Evolutionary conservation across 1,140 invertebrate genomes (phyloP).

Genomic region (Sycophaga agraensis): DNA sequence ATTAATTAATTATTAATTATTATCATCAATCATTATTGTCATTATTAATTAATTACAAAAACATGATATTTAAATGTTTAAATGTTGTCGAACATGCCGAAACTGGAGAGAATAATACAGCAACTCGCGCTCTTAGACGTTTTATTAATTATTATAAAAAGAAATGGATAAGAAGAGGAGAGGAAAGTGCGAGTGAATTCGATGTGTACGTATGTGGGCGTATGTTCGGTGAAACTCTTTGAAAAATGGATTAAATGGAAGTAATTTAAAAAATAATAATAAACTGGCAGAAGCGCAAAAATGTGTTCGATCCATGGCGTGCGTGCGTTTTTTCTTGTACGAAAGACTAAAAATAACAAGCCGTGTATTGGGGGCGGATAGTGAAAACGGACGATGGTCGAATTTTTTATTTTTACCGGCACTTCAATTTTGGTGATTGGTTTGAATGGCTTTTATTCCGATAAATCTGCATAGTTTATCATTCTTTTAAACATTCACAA

Average conservation of each 20-base stretch:
- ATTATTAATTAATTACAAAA: slow-evolving; percentile 47
- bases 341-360: slow-evolving; percentile 31
- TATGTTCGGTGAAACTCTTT: slow-evolving; percentile 21
- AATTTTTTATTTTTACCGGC: slow-evolving; percentile 34
- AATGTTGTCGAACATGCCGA: slow-evolving; percentile 40
- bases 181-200: slow-evolving; percentile 14
- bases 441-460: background rate
- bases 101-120: slow-evolving; percentile 27
- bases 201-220: slow-evolving; percentile 15
- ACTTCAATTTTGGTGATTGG: slow-evolving; percentile 10
- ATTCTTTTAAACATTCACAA: background rate
- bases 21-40: slow-evolving; percentile 35
- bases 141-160: slow-evolving; percentile 34
- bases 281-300: slow-evolving; percentile 11
- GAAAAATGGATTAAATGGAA: slow-evolving; percentile 18
- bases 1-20: slow-evolving; percentile 46
- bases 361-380: slow-evolving; percentile 48
- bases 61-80: slow-evolving; percentile 58
- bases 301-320: slow-evolving; percentile 26
- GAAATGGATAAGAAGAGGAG: slow-evolving; percentile 6
- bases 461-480: slow-evolving; percentile 18
- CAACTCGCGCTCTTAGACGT: slow-evolving; percentile 20
- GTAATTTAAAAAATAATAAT: slow-evolving; percentile 1
- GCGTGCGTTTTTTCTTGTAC: slow-evolving; percentile 28
- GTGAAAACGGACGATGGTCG: slow-evolving; percentile 41